A percentile compares a stretch with the other conserved stretches of the same genome.
These are phyloP conservation scores for Apogon talboti DNA, from an alignment of 2,797 vertebrate genomes.

Conservation along the genomic window DNA sequence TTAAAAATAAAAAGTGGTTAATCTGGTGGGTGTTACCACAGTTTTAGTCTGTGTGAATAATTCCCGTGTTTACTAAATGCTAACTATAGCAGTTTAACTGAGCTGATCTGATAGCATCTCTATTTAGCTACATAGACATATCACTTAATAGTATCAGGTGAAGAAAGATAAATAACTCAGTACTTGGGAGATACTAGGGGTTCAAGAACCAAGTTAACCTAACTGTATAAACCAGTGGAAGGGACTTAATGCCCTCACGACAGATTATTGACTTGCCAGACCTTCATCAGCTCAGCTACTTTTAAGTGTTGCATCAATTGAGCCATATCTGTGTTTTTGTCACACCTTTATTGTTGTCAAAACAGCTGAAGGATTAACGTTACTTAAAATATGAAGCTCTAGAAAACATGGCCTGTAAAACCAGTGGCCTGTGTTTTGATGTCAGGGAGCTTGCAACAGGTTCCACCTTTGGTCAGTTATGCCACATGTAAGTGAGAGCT, in stretches of 20 bases:
- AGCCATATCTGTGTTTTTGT: neutral
- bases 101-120: neutral
- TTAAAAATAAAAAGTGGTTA: no score
- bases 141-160: no score
- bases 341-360: neutral
- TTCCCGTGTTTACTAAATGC: neutral
- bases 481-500: neutral
- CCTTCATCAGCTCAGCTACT: neutral
- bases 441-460: slow-evolving; percentile 9
- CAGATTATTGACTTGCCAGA: slow-evolving; percentile 3
- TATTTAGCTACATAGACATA: neutral
- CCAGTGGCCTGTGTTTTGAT: slow-evolving; percentile 1
- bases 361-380: no score
- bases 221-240: slow-evolving; percentile 4
- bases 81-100: neutral
- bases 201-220: neutral
- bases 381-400: slow-evolving; percentile 9
- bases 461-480: slow-evolving; percentile 20
- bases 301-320: slow-evolving; percentile 1
- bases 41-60: neutral
- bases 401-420: slow-evolving; percentile 13
- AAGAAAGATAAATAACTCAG: no score
- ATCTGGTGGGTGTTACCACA: no score
- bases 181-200: neutral
- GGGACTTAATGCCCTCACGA: neutral